These are phyloP conservation scores for Macheiramphus alcinus DNA, from an alignment of 2,113 vertebrate species.

Conservation along the genomic window DNA sequence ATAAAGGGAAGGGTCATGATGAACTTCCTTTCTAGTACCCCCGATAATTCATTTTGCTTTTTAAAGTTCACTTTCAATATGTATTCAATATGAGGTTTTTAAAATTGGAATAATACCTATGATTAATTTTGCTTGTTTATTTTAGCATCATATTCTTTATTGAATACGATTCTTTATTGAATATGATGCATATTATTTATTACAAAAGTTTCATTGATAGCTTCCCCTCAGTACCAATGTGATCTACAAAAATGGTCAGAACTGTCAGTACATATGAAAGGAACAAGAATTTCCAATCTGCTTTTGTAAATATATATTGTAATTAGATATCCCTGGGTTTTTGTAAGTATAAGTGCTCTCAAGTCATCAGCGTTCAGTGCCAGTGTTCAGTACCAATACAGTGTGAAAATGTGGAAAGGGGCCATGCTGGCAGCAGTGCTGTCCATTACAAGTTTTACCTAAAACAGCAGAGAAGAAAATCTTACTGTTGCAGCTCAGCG, in stretches of 20 bases:
- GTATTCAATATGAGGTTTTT: background rate
- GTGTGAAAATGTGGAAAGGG: background rate
- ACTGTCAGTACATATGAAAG: background rate
- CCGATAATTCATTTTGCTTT: background rate
- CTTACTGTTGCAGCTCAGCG: background rate
- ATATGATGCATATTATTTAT: background rate
- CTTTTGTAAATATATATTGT: background rate
- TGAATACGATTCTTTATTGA: no score
- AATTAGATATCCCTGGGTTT: background rate
- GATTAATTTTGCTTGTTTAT: background rate
- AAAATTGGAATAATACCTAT: background rate
- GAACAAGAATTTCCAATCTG: background rate
- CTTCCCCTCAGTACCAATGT: background rate
- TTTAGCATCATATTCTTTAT: background rate
- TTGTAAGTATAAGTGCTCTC: background rate
- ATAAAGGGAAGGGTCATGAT: background rate
- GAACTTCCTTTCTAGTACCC: background rate
- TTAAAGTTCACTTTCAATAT: background rate
- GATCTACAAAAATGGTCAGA: background rate
- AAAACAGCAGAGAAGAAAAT: background rate
- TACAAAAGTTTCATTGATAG: background rate
- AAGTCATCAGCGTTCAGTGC: background rate
- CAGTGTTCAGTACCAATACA: background rate
- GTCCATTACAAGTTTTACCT: background rate
- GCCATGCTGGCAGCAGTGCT: background rate